phyloP scores from a whole-genome alignment of 2,888 invertebrate species.

The Drosophila seclusa region DNA sequence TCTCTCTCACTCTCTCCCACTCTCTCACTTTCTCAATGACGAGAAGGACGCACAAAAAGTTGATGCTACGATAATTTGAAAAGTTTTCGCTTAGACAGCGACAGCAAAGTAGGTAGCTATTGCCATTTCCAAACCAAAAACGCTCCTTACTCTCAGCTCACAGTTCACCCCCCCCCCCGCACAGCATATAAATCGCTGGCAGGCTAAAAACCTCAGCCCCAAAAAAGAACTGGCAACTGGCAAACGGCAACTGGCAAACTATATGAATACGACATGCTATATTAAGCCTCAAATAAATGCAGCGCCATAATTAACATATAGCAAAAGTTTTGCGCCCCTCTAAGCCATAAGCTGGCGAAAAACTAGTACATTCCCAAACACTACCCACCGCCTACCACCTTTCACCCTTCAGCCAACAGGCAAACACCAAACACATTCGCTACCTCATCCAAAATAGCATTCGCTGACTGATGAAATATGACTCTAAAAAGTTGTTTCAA shows the following conservation, averaged over 20 bases:
- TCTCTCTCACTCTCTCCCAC: background rate
- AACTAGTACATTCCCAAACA: conserved; percentile 17
- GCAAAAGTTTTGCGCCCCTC: conserved; percentile 72
- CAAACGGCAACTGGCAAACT: conserved; percentile 48
- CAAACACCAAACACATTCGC: background rate
- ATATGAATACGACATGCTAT: conserved; percentile 70
- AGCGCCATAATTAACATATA: conserved; percentile 81
- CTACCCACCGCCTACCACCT: background rate
- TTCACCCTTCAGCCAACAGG: background rate
- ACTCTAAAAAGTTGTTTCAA: conserved; percentile 43
- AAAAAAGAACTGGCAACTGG: conserved; percentile 37
- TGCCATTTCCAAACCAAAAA: background rate
- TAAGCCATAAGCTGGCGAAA: conserved; percentile 58
- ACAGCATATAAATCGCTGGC: conserved; percentile 28
- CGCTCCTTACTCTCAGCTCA: conserved; percentile 3
- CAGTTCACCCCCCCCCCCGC: background rate
- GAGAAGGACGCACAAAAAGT: conserved; percentile 60
- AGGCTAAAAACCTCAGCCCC: conserved; percentile 3
- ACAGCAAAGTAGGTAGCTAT: conserved; percentile 47
- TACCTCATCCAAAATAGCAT: conserved; percentile 14
- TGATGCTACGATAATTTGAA: conserved; percentile 79
- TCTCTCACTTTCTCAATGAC: background rate
- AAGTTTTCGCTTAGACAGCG: conserved; percentile 79
- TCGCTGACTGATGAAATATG: conserved; percentile 64
- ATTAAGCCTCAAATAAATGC: conserved; percentile 81